These are phyloP conservation scores for Drosophila ercepeae DNA, from an alignment of 1,140 invertebrate species.

Conservation along the genomic window DNA sequence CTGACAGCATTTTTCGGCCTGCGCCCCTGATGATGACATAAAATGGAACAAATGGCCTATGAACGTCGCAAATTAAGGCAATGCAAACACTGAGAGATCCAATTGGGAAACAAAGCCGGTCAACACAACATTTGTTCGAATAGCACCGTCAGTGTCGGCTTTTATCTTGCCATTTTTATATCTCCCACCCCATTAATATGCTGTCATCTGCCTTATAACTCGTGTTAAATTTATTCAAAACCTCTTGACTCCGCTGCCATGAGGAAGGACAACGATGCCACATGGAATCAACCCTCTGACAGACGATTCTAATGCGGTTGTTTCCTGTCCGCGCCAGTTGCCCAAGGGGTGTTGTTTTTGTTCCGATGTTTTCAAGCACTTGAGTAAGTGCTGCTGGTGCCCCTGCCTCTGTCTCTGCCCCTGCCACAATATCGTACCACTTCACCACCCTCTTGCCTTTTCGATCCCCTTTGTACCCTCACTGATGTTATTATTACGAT, in stretches of 20 bases:
- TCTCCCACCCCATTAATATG: conserved; percentile 3
- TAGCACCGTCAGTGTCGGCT: neutral
- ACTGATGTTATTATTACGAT: conserved; percentile 78
- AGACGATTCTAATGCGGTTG: conserved; percentile 32
- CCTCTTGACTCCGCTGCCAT: conserved; percentile 62
- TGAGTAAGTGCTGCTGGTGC: conserved; percentile 41
- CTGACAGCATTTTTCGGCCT: conserved; percentile 67
- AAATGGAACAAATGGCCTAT: conserved; percentile 81
- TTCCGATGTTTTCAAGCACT: conserved; percentile 41
- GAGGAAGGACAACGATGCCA: conserved; percentile 1
- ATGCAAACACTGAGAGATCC: conserved; percentile 66
- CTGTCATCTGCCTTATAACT: conserved; percentile 71
- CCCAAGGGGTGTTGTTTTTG: conserved; percentile 55
- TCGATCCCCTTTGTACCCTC: conserved; percentile 57
- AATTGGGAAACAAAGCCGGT: conserved; percentile 68
- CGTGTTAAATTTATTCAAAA: conserved; percentile 80
- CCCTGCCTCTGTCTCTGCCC: neutral
- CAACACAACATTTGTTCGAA: conserved; percentile 57
- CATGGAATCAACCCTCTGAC: conserved; percentile 43
- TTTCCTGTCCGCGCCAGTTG: conserved; percentile 46
- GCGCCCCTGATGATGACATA: conserved; percentile 71
- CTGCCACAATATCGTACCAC: conserved; percentile 1
- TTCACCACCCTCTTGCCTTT: neutral
- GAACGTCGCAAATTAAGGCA: conserved; percentile 78
- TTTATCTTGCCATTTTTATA: conserved; percentile 2